These are phyloP conservation scores for Zoanthus sansibaricus DNA, from an alignment of 92 coral and sea anemone species.

Conservation along the genomic window DNA sequence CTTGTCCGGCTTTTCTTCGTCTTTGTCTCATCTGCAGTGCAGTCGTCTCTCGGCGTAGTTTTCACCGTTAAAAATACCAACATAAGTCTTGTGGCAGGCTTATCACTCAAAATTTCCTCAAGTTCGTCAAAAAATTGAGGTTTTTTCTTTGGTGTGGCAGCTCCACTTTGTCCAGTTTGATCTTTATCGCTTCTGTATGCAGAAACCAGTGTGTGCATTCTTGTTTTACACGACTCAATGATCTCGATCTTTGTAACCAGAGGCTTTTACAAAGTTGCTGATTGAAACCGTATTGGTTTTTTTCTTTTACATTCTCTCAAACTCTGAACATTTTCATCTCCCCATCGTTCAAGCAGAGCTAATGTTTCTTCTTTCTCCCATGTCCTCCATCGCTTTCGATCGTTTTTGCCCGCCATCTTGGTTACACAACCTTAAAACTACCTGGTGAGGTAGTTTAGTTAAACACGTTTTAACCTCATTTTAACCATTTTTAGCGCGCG, in stretches of 20 bases:
- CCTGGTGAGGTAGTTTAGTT: conserved; percentile 47
- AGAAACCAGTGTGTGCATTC: background rate
- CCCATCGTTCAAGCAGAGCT: too few species aligned
- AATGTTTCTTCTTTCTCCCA: conserved; percentile 31
- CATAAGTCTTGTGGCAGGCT: background rate
- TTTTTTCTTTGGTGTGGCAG: background rate
- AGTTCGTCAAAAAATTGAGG: conserved; percentile 2
- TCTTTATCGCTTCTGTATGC: too few species aligned
- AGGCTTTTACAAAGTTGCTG: background rate
- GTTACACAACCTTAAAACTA: conserved; percentile 48
- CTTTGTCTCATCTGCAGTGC: too few species aligned
- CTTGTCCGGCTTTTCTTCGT: too few species aligned
- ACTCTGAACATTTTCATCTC: too few species aligned
- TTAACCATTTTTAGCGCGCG: conserved; percentile 33
- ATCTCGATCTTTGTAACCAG: background rate
- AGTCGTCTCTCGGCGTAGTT: too few species aligned
- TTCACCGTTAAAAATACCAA: too few species aligned
- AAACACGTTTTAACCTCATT: conserved; percentile 11
- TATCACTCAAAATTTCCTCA: background rate
- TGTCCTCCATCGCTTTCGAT: conserved; percentile 38
- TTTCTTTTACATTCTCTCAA: background rate
- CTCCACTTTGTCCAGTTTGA: background rate
- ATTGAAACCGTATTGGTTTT: conserved; percentile 15
- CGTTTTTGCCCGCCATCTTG: conserved; percentile 31
- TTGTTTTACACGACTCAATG: background rate